These are phyloP conservation scores for Tipula lateralis DNA, from an alignment of 2,888 invertebrate genomes.

Conservation along the genomic window DNA sequence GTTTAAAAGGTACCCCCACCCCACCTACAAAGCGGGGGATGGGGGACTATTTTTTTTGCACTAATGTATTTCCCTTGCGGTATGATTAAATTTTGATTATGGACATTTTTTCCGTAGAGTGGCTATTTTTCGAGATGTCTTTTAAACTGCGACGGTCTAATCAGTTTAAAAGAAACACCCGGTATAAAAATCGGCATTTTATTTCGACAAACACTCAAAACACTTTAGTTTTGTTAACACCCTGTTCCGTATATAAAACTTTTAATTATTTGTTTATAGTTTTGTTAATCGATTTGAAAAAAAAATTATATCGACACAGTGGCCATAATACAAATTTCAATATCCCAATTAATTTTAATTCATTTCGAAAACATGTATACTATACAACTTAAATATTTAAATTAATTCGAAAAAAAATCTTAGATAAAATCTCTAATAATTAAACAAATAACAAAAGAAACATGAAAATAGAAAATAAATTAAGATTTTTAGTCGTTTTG, in stretches of 20 bases:
- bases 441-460: background rate
- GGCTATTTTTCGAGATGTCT: too few species aligned
- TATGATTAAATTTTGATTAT: too few species aligned
- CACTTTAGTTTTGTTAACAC: background rate
- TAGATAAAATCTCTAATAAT: background rate
- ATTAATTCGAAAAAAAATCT: background rate
- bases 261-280: background rate
- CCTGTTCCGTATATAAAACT: background rate
- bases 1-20: too few species aligned
- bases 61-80: too few species aligned
- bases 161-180: too few species aligned
- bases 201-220: too few species aligned
- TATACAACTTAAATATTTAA: background rate
- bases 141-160: too few species aligned
- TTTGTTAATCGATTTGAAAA: background rate
- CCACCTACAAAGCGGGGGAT: too few species aligned
- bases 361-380: background rate
- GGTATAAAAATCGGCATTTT: too few species aligned
- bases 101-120: too few species aligned
- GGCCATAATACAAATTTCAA: background rate
- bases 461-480: slow-evolving; percentile 2
- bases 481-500: background rate
- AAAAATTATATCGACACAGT: background rate
- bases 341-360: slow-evolving; percentile 13
- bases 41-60: too few species aligned